Base-by-base conservation (phyloP, 1,140 invertebrate genomes). In the Episyrphus balteatus region DNA sequence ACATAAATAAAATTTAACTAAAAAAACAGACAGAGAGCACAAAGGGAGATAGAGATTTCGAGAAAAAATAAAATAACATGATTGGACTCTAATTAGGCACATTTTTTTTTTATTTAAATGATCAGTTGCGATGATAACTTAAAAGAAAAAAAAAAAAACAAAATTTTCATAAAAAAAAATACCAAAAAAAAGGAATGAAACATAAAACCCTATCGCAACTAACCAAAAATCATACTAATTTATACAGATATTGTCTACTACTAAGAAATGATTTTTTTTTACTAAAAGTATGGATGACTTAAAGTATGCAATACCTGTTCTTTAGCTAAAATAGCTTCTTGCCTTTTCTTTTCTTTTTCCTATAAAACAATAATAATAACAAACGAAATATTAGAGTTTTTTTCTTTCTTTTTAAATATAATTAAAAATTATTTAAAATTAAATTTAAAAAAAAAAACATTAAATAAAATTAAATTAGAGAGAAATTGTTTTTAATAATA, bases 291-390 rank as follows among this genome's bases (percentile, higher is more conserved):
- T 12, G 14, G 12, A 36, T 36, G 12, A 36, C 14, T 36, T 36
- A 36, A 15, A 36, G 14, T 36, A 36, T 36, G 14, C 34, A 52
- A 55, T 77, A 92, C 88, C 84, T 92, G 88, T 75, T 92, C 88
- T 72, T 90, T 91, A 46, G 88, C 69, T 60, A 90, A 75, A 32
- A 87, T 81, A 49, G 86, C 82, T 69, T 92, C 86, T 65, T 90
- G 87, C 58, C 86, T 74, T 70, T 89, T 90, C 61, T 89, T 70
- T 71, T 92, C 88, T 66, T 86, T 79, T 69, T 92, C 88, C 87
- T 89, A 71, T 37, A 81, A 76, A 69, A 69, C 63, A 66, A 59
- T 49, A 59, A 51, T n/a, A n/a, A 56, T 54, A 57, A 59, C 48
- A 51, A 44, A 43, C 46, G n/a, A 53, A 49, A 45, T 15, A 12